These are phyloP conservation scores for Liposcelis brunnea DNA, from an alignment of 2,888 invertebrate species.

Conservation along the genomic window DNA sequence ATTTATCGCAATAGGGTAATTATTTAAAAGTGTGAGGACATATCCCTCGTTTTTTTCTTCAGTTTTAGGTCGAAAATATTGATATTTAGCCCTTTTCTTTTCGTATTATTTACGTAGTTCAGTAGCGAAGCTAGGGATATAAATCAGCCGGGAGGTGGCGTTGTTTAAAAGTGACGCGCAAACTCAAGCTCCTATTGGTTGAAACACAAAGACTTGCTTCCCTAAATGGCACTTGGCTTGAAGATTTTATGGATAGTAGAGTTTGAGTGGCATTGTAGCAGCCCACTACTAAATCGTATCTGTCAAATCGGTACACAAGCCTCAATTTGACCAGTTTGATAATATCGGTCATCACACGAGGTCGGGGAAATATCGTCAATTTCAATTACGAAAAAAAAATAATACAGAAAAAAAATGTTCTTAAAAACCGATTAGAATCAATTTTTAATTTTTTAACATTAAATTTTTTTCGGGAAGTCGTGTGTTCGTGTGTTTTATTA, in stretches of 20 bases:
- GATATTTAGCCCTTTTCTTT: no score
- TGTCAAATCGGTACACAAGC: constrained; percentile 1
- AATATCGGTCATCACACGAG: constrained; percentile 11
- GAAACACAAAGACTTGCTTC: constrained; percentile 19
- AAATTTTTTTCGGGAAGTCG: no score
- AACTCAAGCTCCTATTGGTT: constrained; percentile 19
- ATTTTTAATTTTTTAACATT: no score
- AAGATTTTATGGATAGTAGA: constrained; percentile 20
- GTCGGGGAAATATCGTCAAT: no score
- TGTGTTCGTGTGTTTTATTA: no score
- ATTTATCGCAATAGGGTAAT: no score
- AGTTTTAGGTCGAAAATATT: no score
- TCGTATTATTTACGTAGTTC: constrained; percentile 6
- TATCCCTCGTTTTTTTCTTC: no score
- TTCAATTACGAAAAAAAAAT: no score
- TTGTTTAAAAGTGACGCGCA: constrained; percentile 18
- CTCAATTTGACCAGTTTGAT: constrained; percentile 14
- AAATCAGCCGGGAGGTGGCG: constrained; percentile 8
- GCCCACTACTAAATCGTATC: constrained; percentile 18
- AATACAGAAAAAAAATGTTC: no score
- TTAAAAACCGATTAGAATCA: no score
- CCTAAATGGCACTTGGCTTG: constrained; percentile 20
- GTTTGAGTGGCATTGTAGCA: constrained; percentile 17
- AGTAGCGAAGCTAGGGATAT: constrained; percentile 6
- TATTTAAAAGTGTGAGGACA: no score